These are phyloP conservation scores for Drosophila lacertosa DNA, from an alignment of 1,140 invertebrate genomes.

Conservation along the genomic window DNA sequence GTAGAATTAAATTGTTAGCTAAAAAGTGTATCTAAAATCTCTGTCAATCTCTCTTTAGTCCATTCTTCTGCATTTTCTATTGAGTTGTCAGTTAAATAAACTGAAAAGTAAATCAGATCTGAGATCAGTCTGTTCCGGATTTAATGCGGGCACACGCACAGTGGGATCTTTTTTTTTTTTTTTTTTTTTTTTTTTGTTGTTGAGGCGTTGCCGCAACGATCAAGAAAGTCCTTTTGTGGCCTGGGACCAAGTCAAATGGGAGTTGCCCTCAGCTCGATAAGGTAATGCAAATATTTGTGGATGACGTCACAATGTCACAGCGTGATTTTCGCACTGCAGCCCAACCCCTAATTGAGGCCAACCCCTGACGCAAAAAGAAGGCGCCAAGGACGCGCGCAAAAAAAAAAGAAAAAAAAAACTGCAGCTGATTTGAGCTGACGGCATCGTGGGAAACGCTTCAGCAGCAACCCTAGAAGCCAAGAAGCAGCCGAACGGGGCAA, in stretches of 20 bases:
- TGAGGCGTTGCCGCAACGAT: conserved; percentile 58
- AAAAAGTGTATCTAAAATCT: no score
- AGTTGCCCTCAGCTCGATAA: conserved; percentile 60
- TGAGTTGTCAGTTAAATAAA: neutral
- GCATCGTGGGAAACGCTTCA: conserved; percentile 63
- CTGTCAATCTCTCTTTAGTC: no score
- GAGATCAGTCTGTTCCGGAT: neutral
- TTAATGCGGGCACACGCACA: conserved; percentile 21
- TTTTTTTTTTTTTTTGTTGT: no score
- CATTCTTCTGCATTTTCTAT: no score
- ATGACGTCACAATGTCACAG: conserved; percentile 78
- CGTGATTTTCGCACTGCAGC: conserved; percentile 40
- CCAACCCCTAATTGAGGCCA: conserved; percentile 74
- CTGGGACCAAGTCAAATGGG: conserved; percentile 62
- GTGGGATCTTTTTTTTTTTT: no score
- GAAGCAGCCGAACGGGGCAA: conserved; percentile 43
- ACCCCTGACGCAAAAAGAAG: conserved; percentile 14
- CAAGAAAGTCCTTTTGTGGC: conserved; percentile 65
- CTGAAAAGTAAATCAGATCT: neutral
- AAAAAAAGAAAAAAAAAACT: conserved; percentile 65
- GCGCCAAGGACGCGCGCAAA: conserved; percentile 59
- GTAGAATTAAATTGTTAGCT: no score
- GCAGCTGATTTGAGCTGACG: conserved; percentile 63
- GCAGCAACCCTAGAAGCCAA: conserved; percentile 58
- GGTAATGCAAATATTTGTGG: conserved; percentile 65